These are phyloP conservation scores for Cylindroiulus punctatus DNA, from an alignment of 2,888 invertebrate species.

Conservation along the genomic window DNA sequence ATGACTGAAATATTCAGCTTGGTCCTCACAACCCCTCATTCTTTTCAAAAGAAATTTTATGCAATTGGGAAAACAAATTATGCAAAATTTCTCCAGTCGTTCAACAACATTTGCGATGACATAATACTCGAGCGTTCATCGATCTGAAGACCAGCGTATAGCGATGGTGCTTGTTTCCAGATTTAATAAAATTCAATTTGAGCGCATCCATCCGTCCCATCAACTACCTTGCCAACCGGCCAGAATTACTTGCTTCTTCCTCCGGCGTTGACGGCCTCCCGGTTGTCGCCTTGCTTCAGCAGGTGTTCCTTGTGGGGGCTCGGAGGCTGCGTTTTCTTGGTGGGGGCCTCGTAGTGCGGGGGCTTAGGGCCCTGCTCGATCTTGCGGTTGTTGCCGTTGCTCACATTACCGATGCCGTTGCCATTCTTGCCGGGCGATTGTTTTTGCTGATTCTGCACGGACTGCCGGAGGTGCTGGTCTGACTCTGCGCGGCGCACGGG, in stretches of 20 bases:
- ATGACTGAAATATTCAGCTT: too few relatives aligned
- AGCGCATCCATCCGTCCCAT: too few relatives aligned
- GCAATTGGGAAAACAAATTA: too few relatives aligned
- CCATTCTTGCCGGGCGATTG: background rate
- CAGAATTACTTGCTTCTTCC: background rate
- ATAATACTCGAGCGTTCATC: too few relatives aligned
- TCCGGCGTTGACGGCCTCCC: background rate
- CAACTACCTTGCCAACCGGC: too few relatives aligned
- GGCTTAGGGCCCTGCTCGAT: background rate
- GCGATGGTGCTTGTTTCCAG: too few relatives aligned
- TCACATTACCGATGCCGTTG: background rate
- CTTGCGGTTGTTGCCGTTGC: background rate
- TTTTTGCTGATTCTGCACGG: background rate
- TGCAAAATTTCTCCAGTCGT: too few relatives aligned
- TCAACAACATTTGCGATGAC: too few relatives aligned
- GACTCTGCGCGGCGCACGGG: constrained; percentile 49
- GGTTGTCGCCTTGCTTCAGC: background rate
- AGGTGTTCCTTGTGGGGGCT: background rate
- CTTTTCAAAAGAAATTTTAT: too few relatives aligned
- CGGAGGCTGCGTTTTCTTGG: background rate
- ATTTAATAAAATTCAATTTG: too few relatives aligned
- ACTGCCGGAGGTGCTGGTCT: constrained; percentile 52
- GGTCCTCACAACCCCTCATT: too few relatives aligned
- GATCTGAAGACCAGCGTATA: too few relatives aligned
- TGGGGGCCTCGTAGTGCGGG: background rate